Evolutionary conservation across 2,888 invertebrate species (phyloP), one percentile per base, ranked within the genome.

Genomic region (Callyntrura sp.): DNA sequence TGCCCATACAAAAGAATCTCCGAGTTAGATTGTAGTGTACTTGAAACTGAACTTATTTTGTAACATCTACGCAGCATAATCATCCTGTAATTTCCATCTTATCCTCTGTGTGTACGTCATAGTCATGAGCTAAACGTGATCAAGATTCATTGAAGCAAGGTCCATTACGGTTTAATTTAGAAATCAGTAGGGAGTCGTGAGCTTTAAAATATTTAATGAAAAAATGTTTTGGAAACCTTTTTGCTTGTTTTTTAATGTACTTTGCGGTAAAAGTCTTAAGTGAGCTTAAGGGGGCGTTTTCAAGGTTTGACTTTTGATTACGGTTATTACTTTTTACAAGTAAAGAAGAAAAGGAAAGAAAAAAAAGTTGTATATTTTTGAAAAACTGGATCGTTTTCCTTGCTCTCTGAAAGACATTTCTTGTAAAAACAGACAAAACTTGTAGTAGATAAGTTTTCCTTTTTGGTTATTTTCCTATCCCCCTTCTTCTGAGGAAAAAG

Each of bases 131-230:
- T 48, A 85, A 85, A 76, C 84, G 79, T 84, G 89, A 89, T 89
- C 89, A 89, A 84, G 78, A 68, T 89, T 28, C 84, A 89, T 83
- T 89, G 84, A 89, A 78, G 55, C 51, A 55, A 89, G 89, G 84
- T 84, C 89, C 73, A 89, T 84, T 84, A 89, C 76, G 89, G 89
- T 89, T 89, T 89, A 84, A 89, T 89, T 89, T 89, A 89, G 89
- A 84, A 89, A 89, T 76, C 89, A 84, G 89, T 89, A 84, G 89
- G 89, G 89, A 89, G 89, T 89, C 89, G 78, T 84, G 79, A 83
- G 83, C 81, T 88, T 88, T 51, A 88, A 83, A 79, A 82, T 55
- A 76, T 83, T 60, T 62, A 88, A 88, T 83, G 88, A 88, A 83
- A 82, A 78, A 88, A 83, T 73, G 12, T 62, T 76, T 83, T 76